Evolutionary conservation across 2,888 invertebrate species (phyloP), one percentile per base, ranked within the genome.

Genomic region (Sinotaia quadrata): DNA sequence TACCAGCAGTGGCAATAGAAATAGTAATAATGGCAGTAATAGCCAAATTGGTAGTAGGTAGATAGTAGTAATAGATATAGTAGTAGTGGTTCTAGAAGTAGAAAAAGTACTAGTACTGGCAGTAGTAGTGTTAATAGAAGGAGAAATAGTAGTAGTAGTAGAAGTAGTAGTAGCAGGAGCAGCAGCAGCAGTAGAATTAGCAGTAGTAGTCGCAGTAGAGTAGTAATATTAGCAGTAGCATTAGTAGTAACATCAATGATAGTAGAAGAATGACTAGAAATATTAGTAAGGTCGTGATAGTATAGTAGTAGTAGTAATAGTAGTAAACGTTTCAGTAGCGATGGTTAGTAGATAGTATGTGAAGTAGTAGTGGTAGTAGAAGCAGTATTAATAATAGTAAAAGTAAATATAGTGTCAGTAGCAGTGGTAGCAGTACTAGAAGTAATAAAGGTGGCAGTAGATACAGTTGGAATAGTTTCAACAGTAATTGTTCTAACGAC

Each of bases 141-240:
- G 8, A 51, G 52, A 10, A 51, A n/a, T 21, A 51, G 52, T 51
- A 51, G 21, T 51, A 51, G 52, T 34, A 63, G 63, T 60, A 63
- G 63, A 61, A 63, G 63, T 63, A 63, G 63, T 62, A 63, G 63
- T 63, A 63, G 63, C 60, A 60, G 63, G 24, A 63, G 58, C 31
- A 63, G 63, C 33, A 63, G 63, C 36, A 59, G 63, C 36, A 59
- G 63, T 63, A 59, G 63, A 27, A 59, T 57, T 60, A 59, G 63
- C 60, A 59, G 63, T 63, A 57, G 57, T 29, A 57, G 57, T 29
- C 18, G 57, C 34, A 57, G 57, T 57, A 57, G 57, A n/a, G n/a
- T n/a, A n/a, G n/a, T n/a, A n/a, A n/a, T n/a, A n/a, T n/a, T 57
- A 51, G 52, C 41, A 41, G 10, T 41, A 15, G 10, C 10, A 10